A percentile compares a stretch with the other conserved stretches of the same genome.
Evolutionary conservation across 2,113 vertebrate genomes (phyloP).

Genomic region (Sylvietta virens): DNA sequence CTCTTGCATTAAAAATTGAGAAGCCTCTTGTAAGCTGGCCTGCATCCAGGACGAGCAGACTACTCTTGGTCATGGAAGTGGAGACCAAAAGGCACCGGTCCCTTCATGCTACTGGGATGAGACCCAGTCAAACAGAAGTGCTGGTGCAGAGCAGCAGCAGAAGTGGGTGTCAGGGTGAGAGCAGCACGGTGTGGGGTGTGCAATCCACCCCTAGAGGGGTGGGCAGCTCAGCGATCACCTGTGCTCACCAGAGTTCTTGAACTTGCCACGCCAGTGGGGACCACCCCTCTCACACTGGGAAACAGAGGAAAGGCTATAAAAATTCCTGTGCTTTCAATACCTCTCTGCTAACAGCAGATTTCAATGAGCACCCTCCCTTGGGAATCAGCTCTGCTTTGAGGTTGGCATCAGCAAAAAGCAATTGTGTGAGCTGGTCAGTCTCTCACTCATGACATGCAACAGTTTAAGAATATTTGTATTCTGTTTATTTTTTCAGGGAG

Average conservation of each 20-base stretch:
- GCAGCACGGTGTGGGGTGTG: rapidly evolving
- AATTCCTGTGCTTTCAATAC: background rate
- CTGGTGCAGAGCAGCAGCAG: background rate
- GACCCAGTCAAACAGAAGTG: background rate
- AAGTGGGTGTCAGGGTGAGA: rapidly evolving
- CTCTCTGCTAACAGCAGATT: background rate
- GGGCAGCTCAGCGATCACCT: background rate
- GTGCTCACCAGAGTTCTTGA: background rate
- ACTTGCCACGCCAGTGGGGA: background rate
- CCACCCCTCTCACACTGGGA: background rate
- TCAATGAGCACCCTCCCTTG: rapidly evolving
- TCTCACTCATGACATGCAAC: background rate
- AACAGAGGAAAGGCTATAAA: background rate
- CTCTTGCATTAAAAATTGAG: background rate
- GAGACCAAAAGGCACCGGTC: background rate
- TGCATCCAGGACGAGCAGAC: background rate
- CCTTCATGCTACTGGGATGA: background rate
- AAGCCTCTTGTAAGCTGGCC: background rate
- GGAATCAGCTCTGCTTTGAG: background rate
- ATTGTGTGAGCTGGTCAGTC: background rate
- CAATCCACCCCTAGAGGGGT: background rate
- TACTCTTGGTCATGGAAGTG: background rate
- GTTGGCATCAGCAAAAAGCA: background rate
- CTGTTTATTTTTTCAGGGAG: background rate
- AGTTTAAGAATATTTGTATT: background rate